Evolutionary conservation across 2,888 invertebrate species (phyloP).

Genomic region (Ernsta delagoae): DNA sequence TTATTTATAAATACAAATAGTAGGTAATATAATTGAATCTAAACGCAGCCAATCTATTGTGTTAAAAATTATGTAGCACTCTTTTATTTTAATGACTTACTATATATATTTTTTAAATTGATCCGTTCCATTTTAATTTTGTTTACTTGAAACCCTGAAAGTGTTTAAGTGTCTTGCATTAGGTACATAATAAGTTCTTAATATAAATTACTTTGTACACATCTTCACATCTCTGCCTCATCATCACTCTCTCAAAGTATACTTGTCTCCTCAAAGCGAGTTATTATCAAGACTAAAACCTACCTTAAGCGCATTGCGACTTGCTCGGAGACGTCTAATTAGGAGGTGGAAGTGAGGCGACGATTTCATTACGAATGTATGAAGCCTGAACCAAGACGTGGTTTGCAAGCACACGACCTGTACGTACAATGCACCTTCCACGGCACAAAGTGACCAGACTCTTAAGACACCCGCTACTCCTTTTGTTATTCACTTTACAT

Average conservation of each 20-base stretch:
- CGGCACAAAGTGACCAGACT: conserved; percentile 57
- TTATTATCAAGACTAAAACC: conserved; percentile 21
- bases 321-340: conserved; percentile 62
- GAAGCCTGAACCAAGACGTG: conserved; percentile 66
- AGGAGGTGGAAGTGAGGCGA: conserved; percentile 58
- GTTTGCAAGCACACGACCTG: conserved; percentile 71
- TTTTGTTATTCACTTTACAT: conserved; percentile 51
- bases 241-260: conserved; percentile 12
- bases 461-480: conserved; percentile 54
- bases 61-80: too few species aligned
- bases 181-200: not conserved
- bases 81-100: too few species aligned
- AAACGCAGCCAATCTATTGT: too few species aligned
- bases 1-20: too few species aligned
- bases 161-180: too few species aligned
- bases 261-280: conserved; percentile 19
- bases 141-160: too few species aligned
- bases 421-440: conserved; percentile 75
- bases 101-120: too few species aligned
- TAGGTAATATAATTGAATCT: too few species aligned
- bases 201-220: not conserved
- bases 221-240: not conserved
- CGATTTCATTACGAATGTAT: conserved; percentile 79
- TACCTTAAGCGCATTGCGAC: conserved; percentile 23
- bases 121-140: too few species aligned